Base-by-base conservation (phyloP, 53 echinoderm and acorn worm genomes). In the Hippasteria phrygiana region DNA sequence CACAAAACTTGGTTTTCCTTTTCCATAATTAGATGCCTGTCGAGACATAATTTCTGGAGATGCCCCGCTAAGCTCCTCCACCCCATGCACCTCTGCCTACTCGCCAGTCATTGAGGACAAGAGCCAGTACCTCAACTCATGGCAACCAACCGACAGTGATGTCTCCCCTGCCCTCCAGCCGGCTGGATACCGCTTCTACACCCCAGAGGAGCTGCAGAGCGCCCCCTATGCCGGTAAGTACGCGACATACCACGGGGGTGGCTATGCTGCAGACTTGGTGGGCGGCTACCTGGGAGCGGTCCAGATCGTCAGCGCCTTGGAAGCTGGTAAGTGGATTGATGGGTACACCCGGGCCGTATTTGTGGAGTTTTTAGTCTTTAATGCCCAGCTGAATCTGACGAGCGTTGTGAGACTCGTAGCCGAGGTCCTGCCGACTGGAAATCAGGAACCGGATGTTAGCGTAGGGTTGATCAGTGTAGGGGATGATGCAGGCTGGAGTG, bases 351-450 rank as follows among this genome's bases (percentile, higher is more conserved):
- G 92, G 62, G 88, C 90, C 45, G 87, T 96, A 10, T 78, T 96
- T 13, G 51, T 96, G 37, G 96, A 96, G 69, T 96, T 96, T 40
- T 74, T 92, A 20, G 78, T 96, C 48, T 90, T 75, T 71, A 96
- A 96, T 79, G 88, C 92, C 13, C 96, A 92, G 34, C 77, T 88
- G 32, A 96, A 94, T 32, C 77, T 96, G 40, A 92, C 88, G 55
- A 92, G 83, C 46, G 74, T 90, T 11, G 90, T 90, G 42, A 80
- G 82, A 43, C 55, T 90, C 0, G 63, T 73, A 7, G 6, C 37
- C 1, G 90, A 90, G 35, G 82, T 90, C 35, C 62, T 80, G 34
- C 90, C 90, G 11, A 90, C 90, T 55, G 82, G 90, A 47, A 73
- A 62, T 22, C 55, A 55, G 53, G 82, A 90, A 14, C 62, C 82